A percentile compares a stretch with the other conserved stretches of the same genome.
phyloP scores from a whole-genome alignment of 2,113 vertebrate genomes.

The Amia ocellicauda region DNA sequence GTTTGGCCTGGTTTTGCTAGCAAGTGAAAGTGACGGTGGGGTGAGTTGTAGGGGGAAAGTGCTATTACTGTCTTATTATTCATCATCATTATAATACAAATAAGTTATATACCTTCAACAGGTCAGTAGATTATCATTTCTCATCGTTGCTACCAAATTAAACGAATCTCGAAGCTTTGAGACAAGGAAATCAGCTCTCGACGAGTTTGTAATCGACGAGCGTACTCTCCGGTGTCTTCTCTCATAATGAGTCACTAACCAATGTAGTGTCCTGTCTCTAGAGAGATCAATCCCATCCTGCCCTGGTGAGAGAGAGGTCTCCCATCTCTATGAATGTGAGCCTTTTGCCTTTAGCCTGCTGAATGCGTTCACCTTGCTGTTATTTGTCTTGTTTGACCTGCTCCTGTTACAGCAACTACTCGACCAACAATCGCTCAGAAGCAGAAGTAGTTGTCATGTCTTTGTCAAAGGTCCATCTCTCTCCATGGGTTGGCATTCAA shows the following conservation, averaged over 20 bases:
- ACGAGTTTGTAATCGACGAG: conserved; percentile 64
- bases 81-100: conserved; percentile 34
- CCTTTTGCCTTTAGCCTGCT: conserved; percentile 25
- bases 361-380: neutral
- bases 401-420: no score
- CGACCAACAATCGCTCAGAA: no score
- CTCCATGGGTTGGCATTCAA: no score
- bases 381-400: neutral
- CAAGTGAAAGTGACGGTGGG: neutral
- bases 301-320: conserved; percentile 49
- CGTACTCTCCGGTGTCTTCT: conserved; percentile 59
- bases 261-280: conserved; percentile 62
- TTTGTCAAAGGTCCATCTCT: no score
- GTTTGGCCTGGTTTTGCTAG: neutral
- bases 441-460: no score
- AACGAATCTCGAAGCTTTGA: conserved; percentile 55
- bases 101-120: conserved; percentile 29
- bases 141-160: conserved; percentile 54
- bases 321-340: neutral
- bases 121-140: conserved; percentile 40
- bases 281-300: conserved; percentile 59
- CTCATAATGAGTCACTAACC: conserved; percentile 68
- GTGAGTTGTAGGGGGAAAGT: neutral
- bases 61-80: conserved; percentile 41
- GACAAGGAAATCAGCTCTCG: conserved; percentile 66